A percentile compares a stretch with the other conserved stretches of the same genome.
Conservation (phyloP, 1,140 invertebrate species). For the Eriosoma lanigerum region DNA sequence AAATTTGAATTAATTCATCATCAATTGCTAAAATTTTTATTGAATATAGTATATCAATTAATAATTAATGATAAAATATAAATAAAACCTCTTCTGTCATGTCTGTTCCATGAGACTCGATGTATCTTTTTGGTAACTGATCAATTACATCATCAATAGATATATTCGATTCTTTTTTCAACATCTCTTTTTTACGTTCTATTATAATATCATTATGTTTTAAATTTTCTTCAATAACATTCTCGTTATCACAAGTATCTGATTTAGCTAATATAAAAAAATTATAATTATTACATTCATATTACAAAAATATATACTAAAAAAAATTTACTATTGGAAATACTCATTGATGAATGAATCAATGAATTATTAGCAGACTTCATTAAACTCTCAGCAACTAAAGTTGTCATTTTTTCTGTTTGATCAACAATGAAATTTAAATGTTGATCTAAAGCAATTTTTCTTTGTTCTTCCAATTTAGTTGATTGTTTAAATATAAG, state of each 20-base stretch:
- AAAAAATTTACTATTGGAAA: slow-evolving; percentile 48
- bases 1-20: too few relatives aligned
- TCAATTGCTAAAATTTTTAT: too few relatives aligned
- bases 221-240: slow-evolving; percentile 90
- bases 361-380: slow-evolving; percentile 62
- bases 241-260: slow-evolving; percentile 81
- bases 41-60: too few relatives aligned
- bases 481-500: slow-evolving; percentile 94
- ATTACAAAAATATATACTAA: slow-evolving; percentile 50
- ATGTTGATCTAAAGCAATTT: slow-evolving; percentile 94
- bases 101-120: slow-evolving; percentile 59
- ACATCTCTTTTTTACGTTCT: slow-evolving; percentile 74
- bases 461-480: slow-evolving; percentile 89
- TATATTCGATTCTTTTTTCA: slow-evolving; percentile 87
- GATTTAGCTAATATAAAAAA: slow-evolving; percentile 69
- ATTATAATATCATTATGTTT: slow-evolving; percentile 63
- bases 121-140: slow-evolving; percentile 74
- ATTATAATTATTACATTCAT: not conserved
- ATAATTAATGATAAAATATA: too few relatives aligned
- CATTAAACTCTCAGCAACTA: slow-evolving; percentile 81
- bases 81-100: not conserved
- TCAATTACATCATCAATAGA: slow-evolving; percentile 85
- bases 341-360: not conserved
- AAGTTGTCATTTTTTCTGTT: slow-evolving; percentile 95
- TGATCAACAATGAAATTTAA: slow-evolving; percentile 98